These are phyloP conservation scores for Aphelocoma coerulescens DNA, from an alignment of 2,113 vertebrate genomes.

Conservation along the genomic window DNA sequence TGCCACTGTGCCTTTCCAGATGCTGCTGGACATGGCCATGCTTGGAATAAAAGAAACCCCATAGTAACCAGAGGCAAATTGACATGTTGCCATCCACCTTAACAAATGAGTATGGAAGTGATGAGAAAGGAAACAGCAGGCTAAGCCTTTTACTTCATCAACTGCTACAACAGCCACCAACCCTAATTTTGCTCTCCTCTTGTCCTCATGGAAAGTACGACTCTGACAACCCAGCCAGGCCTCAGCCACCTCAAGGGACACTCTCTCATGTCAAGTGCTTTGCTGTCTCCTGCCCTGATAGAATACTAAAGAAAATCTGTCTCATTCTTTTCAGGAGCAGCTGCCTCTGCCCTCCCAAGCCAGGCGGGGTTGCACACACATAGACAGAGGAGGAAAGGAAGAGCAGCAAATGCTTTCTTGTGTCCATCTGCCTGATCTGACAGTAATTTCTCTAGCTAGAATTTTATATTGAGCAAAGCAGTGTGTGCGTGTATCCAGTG, in stretches of 20 bases:
- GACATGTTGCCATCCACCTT: background rate
- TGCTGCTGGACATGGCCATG: background rate
- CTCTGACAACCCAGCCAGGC: background rate
- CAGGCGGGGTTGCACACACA: background rate
- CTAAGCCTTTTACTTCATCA: background rate
- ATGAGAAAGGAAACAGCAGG: slow-evolving; percentile 4
- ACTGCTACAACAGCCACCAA: background rate
- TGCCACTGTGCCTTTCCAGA: background rate
- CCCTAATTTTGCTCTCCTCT: background rate
- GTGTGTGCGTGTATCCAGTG: background rate
- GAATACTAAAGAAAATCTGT: slow-evolving; percentile 24
- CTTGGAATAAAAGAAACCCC: background rate
- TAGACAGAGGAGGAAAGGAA: background rate
- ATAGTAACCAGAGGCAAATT: background rate
- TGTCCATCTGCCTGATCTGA: background rate
- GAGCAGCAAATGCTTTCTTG: slow-evolving; percentile 1
- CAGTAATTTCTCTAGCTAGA: background rate
- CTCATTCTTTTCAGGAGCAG: background rate
- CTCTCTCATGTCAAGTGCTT: background rate
- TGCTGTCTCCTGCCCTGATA: slow-evolving; percentile 8
- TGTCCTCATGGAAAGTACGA: background rate
- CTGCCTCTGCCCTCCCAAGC: background rate
- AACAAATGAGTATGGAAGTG: background rate
- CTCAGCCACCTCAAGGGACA: background rate
- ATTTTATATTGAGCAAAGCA: background rate